Conservation (phyloP, 2,797 vertebrate genomes). For the Enteromius radiatus region DNA sequence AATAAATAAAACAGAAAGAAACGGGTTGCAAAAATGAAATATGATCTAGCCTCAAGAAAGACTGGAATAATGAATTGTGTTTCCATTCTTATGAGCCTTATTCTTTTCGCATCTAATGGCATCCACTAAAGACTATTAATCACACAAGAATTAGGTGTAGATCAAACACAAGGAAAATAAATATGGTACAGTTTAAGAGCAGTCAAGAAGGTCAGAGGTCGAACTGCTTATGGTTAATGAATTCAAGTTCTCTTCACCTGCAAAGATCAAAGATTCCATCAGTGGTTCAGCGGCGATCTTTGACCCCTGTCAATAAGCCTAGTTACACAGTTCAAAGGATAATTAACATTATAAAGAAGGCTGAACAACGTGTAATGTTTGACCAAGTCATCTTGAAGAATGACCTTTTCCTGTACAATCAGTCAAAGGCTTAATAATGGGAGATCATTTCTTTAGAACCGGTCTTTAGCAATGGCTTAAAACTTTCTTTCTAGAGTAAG, state of each 20-base stretch:
- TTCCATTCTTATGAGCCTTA: neutral
- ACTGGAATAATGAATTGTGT: neutral
- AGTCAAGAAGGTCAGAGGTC: neutral
- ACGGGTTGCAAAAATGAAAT: neutral
- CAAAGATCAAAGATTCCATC: conserved; percentile 39
- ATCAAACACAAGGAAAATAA: conserved; percentile 5
- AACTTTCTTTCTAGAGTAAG: neutral
- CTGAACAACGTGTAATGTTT: neutral
- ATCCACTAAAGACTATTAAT: neutral
- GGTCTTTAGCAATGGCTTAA: neutral
- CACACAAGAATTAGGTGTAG: neutral
- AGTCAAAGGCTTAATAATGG: neutral
- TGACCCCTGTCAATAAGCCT: conserved; percentile 45
- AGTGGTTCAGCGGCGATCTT: neutral
- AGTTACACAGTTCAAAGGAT: conserved; percentile 46
- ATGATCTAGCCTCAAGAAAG: neutral
- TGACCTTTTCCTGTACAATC: neutral
- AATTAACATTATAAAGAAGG: conserved; percentile 41
- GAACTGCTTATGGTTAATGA: neutral
- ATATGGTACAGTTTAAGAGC: conserved; percentile 30
- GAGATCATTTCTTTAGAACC: neutral
- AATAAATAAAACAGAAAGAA: neutral
- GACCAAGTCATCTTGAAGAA: conserved; percentile 10
- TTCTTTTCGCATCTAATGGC: neutral
- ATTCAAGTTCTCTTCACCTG: conserved; percentile 21